Conservation (phyloP, 2,113 vertebrate species). For the Dromaius novaehollandiae region DNA sequence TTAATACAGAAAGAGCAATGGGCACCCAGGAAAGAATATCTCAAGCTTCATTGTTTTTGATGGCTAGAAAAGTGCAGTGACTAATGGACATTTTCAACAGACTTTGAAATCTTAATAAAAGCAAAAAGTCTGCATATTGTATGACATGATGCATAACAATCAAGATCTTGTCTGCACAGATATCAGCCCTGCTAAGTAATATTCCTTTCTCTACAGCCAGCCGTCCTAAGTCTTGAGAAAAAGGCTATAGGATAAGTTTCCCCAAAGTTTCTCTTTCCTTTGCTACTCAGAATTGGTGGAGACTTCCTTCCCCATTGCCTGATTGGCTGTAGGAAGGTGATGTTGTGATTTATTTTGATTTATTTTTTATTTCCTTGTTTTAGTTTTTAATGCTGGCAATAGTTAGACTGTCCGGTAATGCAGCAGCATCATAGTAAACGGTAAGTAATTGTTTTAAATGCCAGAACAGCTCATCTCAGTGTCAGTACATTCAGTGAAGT, state of each 20-base stretch:
- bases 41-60: background rate
- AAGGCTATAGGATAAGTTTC: background rate
- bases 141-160: background rate
- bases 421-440: rapidly evolving
- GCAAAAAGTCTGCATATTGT: background rate
- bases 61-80: background rate
- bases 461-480: background rate
- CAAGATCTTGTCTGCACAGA: background rate
- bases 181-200: background rate
- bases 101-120: background rate
- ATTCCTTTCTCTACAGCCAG: background rate
- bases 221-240: background rate
- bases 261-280: background rate
- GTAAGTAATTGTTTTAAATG: background rate
- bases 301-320: background rate
- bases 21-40: background rate
- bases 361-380: background rate
- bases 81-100: background rate
- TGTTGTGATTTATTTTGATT: background rate
- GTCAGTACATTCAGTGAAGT: background rate
- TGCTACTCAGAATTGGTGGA: background rate
- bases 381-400: background rate
- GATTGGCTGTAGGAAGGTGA: background rate
- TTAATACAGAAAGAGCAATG: background rate
- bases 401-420: background rate